Evolutionary conservation across 2,888 invertebrate species (phyloP).

Genomic region (Lasioglossum pauxillum): DNA sequence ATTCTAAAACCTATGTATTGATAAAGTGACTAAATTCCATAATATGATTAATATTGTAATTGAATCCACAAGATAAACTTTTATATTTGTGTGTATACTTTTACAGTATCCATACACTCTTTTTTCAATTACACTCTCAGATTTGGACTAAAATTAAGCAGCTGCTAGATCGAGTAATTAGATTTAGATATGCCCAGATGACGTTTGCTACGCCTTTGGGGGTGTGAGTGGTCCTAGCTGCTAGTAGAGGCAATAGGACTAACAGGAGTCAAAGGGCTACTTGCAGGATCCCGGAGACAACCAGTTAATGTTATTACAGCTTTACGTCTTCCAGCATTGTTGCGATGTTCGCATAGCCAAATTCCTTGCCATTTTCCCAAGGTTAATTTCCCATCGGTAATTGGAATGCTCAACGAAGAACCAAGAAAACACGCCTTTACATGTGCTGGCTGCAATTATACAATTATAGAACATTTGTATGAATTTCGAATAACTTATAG

Average conservation of each 20-base stretch:
- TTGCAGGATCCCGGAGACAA: constrained; percentile 93
- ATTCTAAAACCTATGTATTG: constrained; percentile 20
- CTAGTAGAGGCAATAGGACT: constrained; percentile 95
- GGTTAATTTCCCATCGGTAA: constrained; percentile 97
- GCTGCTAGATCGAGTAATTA: constrained; percentile 83
- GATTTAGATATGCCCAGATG: constrained; percentile 83
- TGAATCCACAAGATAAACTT: constrained; percentile 22
- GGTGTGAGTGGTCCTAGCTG: constrained; percentile 93
- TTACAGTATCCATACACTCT: constrained; percentile 73
- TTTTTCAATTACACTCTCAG: constrained; percentile 78
- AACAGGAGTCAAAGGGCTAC: constrained; percentile 94
- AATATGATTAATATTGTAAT: constrained; percentile 20
- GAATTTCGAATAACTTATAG: neutral
- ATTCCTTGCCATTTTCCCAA: constrained; percentile 99
- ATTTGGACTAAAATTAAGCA: constrained; percentile 79
- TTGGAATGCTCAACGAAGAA: constrained; percentile 97
- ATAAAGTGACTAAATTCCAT: constrained; percentile 21
- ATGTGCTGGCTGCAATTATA: constrained; percentile 93
- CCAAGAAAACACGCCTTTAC: constrained; percentile 98
- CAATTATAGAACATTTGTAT: constrained; percentile 20
- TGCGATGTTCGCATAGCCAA: constrained; percentile 99
- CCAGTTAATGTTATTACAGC: constrained; percentile 95
- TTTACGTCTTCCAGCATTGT: constrained; percentile 97
- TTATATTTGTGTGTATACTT: constrained; percentile 34
- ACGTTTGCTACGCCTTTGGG: constrained; percentile 84